phyloP scores from a whole-genome alignment of 2,888 invertebrate genomes.

The Noctua pronuba region DNA sequence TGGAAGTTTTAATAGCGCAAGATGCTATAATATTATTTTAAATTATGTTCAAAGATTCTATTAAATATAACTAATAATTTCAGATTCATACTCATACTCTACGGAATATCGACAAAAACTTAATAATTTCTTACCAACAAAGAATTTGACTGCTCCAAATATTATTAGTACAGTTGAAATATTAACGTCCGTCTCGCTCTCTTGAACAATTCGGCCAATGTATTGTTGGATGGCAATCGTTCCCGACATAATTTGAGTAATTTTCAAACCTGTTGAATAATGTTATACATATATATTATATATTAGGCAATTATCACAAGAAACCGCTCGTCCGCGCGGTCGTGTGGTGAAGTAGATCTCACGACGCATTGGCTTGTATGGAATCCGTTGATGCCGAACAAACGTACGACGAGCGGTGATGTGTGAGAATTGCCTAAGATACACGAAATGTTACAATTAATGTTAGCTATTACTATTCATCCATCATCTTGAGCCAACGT shows the following conservation, averaged over 20 bases:
- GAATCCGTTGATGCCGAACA: background rate
- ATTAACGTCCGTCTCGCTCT: constrained; percentile 74
- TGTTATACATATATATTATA: too few relatives aligned
- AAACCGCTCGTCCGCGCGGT: background rate
- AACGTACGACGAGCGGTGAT: background rate
- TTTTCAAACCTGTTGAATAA: constrained; percentile 76
- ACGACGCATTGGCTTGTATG: background rate
- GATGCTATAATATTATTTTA: background rate
- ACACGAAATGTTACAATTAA: background rate
- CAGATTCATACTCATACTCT: background rate
- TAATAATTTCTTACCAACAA: constrained; percentile 37
- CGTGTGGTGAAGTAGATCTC: background rate
- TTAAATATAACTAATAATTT: background rate
- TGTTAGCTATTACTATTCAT: background rate
- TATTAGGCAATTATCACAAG: background rate
- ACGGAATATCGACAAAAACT: background rate
- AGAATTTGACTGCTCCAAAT: constrained; percentile 80
- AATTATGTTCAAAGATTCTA: background rate
- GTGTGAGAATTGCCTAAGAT: background rate
- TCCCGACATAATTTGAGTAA: constrained; percentile 81
- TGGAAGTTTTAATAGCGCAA: background rate
- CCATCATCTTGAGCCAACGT: background rate
- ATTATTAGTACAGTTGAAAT: constrained; percentile 78
- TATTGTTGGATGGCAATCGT: constrained; percentile 80
- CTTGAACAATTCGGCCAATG: constrained; percentile 81